Conservation (phyloP, 2,797 vertebrate species). For the Malurus splendens region DNA sequence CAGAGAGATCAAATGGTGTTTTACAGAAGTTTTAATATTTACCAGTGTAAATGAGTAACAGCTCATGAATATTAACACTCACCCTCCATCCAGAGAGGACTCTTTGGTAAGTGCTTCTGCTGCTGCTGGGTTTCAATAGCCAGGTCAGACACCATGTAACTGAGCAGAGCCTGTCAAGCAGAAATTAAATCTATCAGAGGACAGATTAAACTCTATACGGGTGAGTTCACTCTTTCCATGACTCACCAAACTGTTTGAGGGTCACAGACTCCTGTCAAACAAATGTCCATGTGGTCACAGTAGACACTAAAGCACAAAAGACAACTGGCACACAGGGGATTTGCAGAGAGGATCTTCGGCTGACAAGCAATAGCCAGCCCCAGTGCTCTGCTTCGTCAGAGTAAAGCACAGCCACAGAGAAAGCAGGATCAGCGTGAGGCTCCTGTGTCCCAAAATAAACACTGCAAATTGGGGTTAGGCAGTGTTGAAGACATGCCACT, state of each 20-base stretch:
- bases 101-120: slow-evolving; percentile 32
- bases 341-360: neutral
- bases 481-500: neutral
- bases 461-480: neutral
- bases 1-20: neutral
- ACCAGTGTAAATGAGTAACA: slow-evolving; percentile 51
- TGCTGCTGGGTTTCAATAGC: slow-evolving; percentile 63
- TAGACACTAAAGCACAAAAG: slow-evolving; percentile 56
- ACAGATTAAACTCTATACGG: slow-evolving; percentile 53
- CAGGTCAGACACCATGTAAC: slow-evolving; percentile 44
- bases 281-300: slow-evolving; percentile 57
- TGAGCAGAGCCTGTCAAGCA: slow-evolving; percentile 11
- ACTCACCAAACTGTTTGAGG: slow-evolving; percentile 60
- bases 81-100: neutral
- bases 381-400: neutral
- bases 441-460: neutral
- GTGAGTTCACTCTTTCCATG: slow-evolving; percentile 66
- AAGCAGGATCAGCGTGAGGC: neutral
- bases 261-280: slow-evolving; percentile 62
- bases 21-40: neutral
- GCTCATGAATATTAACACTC: slow-evolving; percentile 28
- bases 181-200: slow-evolving; percentile 57
- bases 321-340: slow-evolving; percentile 46
- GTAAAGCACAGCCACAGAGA: neutral
- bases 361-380: neutral